Conservation (phyloP, 92 coral and sea anemone species). For the Palythoa heliodiscus region DNA sequence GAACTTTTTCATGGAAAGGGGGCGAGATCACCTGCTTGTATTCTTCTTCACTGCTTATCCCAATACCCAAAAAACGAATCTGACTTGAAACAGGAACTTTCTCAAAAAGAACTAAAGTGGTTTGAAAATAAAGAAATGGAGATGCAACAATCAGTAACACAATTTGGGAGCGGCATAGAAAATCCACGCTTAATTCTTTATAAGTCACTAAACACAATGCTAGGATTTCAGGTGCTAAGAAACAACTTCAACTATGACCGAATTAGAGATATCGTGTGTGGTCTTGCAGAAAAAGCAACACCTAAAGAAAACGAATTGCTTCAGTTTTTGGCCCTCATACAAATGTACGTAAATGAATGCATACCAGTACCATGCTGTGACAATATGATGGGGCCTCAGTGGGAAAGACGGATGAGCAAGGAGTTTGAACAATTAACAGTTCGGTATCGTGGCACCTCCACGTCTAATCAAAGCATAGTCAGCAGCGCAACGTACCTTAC, state of each 20-base stretch:
- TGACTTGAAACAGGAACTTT: conserved; percentile 41
- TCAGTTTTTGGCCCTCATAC: conserved; percentile 27
- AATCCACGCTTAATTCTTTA: neutral
- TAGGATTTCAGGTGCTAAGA: conserved; percentile 48
- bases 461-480: conserved; percentile 16
- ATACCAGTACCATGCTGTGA: conserved; percentile 45
- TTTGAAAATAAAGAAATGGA: conserved; percentile 39
- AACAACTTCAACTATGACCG: conserved; percentile 30
- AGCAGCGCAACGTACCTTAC: conserved; percentile 35
- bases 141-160: conserved; percentile 1
- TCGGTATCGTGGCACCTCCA: conserved; percentile 24
- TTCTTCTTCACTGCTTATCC: conserved; percentile 42
- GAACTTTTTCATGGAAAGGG: conserved; percentile 40
- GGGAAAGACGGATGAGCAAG: conserved; percentile 29
- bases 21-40: conserved; percentile 47
- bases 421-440: conserved; percentile 39
- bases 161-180: neutral
- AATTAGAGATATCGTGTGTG: conserved; percentile 30
- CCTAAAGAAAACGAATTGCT: conserved; percentile 29
- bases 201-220: conserved; percentile 39
- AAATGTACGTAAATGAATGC: conserved; percentile 30
- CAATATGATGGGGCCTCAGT: conserved; percentile 23
- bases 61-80: conserved; percentile 28
- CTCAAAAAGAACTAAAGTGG: conserved; percentile 36
- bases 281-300: conserved; percentile 28